These are phyloP conservation scores for Raphicerus campestris DNA, from an alignment of 2,113 vertebrate species.

Conservation along the genomic window DNA sequence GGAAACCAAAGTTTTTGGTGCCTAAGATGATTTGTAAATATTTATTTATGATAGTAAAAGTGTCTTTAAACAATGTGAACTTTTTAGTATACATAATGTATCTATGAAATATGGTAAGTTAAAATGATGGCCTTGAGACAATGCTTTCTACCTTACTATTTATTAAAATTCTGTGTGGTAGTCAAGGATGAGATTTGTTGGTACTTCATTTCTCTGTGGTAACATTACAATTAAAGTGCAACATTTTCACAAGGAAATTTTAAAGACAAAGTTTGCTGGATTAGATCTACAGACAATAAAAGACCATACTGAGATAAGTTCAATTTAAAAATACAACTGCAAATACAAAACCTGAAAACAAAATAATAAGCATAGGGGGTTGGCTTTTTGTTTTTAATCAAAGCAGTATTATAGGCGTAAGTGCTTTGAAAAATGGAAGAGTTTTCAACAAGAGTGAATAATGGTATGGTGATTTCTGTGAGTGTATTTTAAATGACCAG, in stretches of 20 bases:
- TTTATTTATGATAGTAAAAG: not conserved
- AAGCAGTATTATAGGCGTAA: not conserved
- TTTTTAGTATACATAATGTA: not conserved
- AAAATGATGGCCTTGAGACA: not conserved
- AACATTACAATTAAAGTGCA: not conserved
- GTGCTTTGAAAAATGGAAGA: not conserved
- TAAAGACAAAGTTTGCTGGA: not conserved
- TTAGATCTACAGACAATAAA: conserved; percentile 7
- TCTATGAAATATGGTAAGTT: not conserved
- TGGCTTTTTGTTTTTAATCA: not conserved
- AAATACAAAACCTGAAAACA: not conserved
- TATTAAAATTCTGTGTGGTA: not conserved
- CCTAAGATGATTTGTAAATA: not conserved
- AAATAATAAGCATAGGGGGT: not conserved
- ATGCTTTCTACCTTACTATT: not conserved
- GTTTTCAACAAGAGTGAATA: not conserved
- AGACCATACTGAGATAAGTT: not conserved
- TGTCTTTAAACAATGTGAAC: not conserved
- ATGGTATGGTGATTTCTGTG: not conserved
- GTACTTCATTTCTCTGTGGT: not conserved
- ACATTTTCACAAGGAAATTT: conserved; percentile 7
- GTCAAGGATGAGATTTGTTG: not conserved
- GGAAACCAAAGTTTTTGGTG: not conserved
- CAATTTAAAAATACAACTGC: not conserved
- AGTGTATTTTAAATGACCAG: not conserved